phyloP scores from a whole-genome alignment of 2,113 vertebrate genomes.

The Sturnus vulgaris region DNA sequence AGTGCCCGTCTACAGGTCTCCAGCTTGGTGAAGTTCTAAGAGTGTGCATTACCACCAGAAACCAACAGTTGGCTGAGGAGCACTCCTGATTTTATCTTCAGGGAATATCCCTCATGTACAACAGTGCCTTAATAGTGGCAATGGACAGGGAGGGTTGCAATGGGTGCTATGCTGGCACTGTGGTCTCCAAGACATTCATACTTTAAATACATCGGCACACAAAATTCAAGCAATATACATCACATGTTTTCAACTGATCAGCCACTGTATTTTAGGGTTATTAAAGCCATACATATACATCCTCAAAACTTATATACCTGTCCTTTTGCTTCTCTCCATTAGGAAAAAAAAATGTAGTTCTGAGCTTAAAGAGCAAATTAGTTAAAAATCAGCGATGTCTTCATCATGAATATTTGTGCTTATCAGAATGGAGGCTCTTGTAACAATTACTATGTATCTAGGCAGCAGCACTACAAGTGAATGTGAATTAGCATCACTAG shows the following conservation, averaged over 20 bases:
- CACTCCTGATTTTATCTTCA: neutral
- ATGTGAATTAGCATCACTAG: constrained; percentile 31
- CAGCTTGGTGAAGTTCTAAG: neutral
- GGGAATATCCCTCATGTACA: neutral
- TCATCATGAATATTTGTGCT: neutral
- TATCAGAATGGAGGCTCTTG: neutral
- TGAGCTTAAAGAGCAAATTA: neutral
- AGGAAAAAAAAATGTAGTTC: neutral
- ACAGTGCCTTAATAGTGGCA: neutral
- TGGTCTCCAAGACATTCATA: neutral
- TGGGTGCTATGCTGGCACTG: neutral
- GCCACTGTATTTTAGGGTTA: neutral
- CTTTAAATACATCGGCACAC: neutral
- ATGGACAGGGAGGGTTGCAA: neutral
- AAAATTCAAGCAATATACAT: neutral
- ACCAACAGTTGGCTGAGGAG: neutral
- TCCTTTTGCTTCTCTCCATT: neutral
- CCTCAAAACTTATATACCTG: neutral
- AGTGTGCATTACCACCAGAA: neutral
- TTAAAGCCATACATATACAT: neutral
- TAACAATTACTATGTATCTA: constrained; percentile 27
- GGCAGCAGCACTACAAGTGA: constrained; percentile 14
- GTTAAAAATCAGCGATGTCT: neutral
- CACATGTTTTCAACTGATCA: fast-evolving
- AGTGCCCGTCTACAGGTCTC: neutral